Conservation (phyloP, 2,113 vertebrate genomes). For the Apteryx owenii region DNA sequence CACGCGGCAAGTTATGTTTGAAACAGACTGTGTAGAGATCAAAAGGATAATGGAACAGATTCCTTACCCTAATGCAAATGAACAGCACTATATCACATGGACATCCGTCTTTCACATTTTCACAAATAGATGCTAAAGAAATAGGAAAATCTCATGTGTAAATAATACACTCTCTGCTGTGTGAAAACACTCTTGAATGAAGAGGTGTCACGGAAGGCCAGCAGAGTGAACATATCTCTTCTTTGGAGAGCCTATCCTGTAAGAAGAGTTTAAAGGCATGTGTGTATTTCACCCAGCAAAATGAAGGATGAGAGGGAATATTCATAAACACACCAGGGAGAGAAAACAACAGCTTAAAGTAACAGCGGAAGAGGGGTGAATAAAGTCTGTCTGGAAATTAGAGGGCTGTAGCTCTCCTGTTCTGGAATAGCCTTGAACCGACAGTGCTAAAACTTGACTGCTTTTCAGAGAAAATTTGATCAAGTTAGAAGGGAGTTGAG, state of each 20-base stretch:
- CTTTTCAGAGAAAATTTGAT: background rate
- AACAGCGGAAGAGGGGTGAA: background rate
- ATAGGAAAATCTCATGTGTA: background rate
- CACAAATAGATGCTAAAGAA: background rate
- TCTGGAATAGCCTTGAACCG: background rate
- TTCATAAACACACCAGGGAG: background rate
- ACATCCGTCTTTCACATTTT: background rate
- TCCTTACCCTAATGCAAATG: background rate
- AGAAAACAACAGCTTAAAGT: background rate
- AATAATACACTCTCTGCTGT: fast-evolving
- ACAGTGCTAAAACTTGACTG: background rate
- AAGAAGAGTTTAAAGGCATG: background rate
- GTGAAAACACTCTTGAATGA: background rate
- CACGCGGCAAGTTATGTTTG: background rate
- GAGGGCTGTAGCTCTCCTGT: background rate
- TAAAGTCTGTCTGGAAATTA: background rate
- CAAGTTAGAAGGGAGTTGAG: background rate
- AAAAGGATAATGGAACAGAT: background rate
- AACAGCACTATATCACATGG: background rate
- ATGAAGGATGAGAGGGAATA: background rate
- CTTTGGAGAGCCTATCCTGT: background rate
- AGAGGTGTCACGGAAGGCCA: background rate
- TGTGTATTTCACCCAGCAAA: background rate
- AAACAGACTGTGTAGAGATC: background rate
- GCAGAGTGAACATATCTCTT: background rate